Percentiles rank a stretch among this genome's conserved stretches.
Conservation (phyloP, 2,888 invertebrate genomes). For the Drosophila affinis region DNA sequence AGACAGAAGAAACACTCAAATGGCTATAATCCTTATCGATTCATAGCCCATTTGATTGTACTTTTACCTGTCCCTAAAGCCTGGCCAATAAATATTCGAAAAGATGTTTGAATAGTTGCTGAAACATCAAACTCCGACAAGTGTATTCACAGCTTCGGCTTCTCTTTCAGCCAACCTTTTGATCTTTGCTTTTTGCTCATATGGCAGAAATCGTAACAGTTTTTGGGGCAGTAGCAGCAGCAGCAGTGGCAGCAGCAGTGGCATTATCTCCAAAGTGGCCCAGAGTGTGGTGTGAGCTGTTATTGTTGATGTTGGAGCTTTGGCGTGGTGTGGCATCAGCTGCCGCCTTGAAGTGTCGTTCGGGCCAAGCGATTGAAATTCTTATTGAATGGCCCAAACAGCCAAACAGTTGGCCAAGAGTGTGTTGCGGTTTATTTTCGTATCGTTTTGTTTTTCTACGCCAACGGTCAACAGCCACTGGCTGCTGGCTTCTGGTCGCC, state of each 20-base stretch:
- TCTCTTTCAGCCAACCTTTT: neutral
- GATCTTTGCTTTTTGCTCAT: slow-evolving; percentile 33
- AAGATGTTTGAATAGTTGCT: no score
- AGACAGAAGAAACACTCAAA: neutral
- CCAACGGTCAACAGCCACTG: slow-evolving; percentile 34
- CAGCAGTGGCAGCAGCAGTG: neutral
- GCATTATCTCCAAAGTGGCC: slow-evolving; percentile 7
- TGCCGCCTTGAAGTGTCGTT: slow-evolving; percentile 54
- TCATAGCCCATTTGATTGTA: no score
- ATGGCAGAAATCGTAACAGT: slow-evolving; percentile 37
- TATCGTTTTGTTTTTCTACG: slow-evolving; percentile 20
- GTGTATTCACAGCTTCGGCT: neutral
- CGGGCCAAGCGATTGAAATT: slow-evolving; percentile 34
- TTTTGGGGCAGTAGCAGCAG: slow-evolving; percentile 11
- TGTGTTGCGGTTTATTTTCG: slow-evolving; percentile 36
- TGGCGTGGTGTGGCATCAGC: slow-evolving; percentile 56
- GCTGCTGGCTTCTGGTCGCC: slow-evolving; percentile 3
- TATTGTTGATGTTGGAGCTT: slow-evolving; percentile 29
- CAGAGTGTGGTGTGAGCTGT: slow-evolving; percentile 31
- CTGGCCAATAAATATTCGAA: no score
- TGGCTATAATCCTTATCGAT: slow-evolving; percentile 17
- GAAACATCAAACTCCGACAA: neutral
- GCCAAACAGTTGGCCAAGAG: neutral
- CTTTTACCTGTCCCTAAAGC: no score
- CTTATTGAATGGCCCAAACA: slow-evolving; percentile 33